Evolutionary conservation across 1,140 invertebrate species (phyloP).

Genomic region (Drosophila sp.): DNA sequence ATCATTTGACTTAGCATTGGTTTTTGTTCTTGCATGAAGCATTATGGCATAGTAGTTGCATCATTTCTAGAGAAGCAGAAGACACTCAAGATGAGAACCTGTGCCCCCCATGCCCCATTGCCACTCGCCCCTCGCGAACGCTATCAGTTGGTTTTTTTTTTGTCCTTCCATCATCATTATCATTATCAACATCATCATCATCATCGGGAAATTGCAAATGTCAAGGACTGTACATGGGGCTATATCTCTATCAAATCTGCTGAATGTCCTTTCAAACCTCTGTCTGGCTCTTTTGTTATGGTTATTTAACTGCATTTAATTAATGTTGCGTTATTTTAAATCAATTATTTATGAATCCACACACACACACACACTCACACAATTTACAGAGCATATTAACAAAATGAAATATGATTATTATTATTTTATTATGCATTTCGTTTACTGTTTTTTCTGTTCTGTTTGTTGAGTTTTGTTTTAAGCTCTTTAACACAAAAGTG

Average conservation of each 20-base stretch:
- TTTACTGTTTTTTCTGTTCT: constrained; percentile 9
- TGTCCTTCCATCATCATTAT: background rate
- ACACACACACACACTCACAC: constrained; percentile 14
- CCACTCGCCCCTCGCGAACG: background rate
- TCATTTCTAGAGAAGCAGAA: constrained; percentile 5
- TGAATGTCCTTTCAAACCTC: constrained; percentile 11
- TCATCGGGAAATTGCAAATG: constrained; percentile 39
- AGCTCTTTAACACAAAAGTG: constrained; percentile 16
- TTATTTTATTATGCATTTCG: constrained; percentile 13
- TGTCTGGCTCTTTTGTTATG: constrained; percentile 40
- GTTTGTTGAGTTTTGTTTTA: background rate
- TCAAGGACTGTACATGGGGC: constrained; percentile 28
- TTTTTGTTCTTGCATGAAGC: constrained; percentile 8
- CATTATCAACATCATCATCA: background rate
- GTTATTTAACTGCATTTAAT: constrained; percentile 49
- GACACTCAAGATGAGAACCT: background rate
- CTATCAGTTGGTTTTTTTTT: background rate
- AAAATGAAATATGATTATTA: constrained; percentile 24
- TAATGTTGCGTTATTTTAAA: constrained; percentile 53
- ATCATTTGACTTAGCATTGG: background rate
- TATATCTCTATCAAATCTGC: constrained; percentile 15
- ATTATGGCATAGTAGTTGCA: constrained; percentile 14
- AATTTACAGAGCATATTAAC: constrained; percentile 2
- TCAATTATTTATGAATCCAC: constrained; percentile 48
- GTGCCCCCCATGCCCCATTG: background rate